Evolutionary conservation across 2,113 vertebrate genomes (phyloP).

Genomic region (Corvus hawaiiensis): DNA sequence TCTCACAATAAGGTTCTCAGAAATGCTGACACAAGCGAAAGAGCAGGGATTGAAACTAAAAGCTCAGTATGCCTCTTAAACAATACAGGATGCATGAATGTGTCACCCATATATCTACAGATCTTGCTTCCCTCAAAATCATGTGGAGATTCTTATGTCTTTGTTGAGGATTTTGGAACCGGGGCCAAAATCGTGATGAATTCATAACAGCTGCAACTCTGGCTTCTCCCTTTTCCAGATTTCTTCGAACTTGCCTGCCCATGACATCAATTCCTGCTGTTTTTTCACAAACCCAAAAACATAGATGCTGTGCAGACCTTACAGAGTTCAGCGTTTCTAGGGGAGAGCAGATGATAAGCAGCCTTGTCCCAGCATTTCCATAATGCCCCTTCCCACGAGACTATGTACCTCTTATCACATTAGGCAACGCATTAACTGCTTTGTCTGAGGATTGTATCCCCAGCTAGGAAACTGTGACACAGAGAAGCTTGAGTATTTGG

Average conservation of each 20-base stretch:
- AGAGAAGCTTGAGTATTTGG: not conserved
- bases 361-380: not conserved
- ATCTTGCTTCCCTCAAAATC: conserved; percentile 23
- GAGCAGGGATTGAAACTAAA: not conserved
- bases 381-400: not conserved
- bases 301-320: not conserved
- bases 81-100: not conserved
- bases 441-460: not conserved
- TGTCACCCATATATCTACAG: not conserved
- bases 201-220: conserved; percentile 46
- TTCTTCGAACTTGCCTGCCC: not conserved
- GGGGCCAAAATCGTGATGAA: conserved; percentile 46
- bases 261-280: not conserved
- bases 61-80: conserved; percentile 3
- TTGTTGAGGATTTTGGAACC: conserved; percentile 37
- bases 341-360: not conserved
- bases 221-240: conserved; percentile 1
- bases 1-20: not conserved
- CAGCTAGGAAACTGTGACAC: not conserved
- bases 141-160: conserved; percentile 26
- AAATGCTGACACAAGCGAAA: not conserved
- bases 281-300: not conserved
- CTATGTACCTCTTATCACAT: not conserved
- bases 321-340: not conserved
- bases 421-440: not conserved